Evolutionary conservation across 2,113 vertebrate genomes (phyloP).

Genomic region (Rhabdornis inornatus): DNA sequence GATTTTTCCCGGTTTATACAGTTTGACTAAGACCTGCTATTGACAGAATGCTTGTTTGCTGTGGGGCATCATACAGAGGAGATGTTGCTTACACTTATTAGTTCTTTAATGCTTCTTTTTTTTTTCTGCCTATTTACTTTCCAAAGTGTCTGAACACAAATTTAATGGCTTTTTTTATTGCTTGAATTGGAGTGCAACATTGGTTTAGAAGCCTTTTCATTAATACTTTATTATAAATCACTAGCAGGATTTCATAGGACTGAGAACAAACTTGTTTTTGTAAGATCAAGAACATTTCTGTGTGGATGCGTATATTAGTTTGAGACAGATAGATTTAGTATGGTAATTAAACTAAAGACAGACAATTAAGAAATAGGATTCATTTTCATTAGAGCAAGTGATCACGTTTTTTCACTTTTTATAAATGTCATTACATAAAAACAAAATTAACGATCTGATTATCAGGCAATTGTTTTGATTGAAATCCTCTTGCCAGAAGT

Average conservation of each 20-base stretch:
- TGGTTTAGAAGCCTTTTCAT: neutral
- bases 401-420: slow-evolving; percentile 22
- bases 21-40: neutral
- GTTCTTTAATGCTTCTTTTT: neutral
- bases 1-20: neutral
- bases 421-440: slow-evolving; percentile 25
- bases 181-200: neutral
- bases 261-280: neutral
- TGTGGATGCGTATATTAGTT: neutral
- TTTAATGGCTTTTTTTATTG: neutral
- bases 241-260: neutral
- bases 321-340: neutral
- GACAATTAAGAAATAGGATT: slow-evolving; percentile 19
- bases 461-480: slow-evolving; percentile 26
- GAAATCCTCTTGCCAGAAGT: neutral
- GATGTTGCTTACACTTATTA: neutral
- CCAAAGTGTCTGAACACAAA: neutral
- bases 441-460: slow-evolving; percentile 50
- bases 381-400: slow-evolving; percentile 46
- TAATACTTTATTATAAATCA: slow-evolving; percentile 11
- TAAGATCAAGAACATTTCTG: neutral
- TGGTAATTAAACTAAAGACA: neutral
- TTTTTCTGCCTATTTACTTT: neutral
- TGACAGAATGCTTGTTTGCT: neutral
- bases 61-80: neutral